Conservation (phyloP, 30 jellyfish, hydroid and myxozoan species). For the Hydra vulgaris region DNA sequence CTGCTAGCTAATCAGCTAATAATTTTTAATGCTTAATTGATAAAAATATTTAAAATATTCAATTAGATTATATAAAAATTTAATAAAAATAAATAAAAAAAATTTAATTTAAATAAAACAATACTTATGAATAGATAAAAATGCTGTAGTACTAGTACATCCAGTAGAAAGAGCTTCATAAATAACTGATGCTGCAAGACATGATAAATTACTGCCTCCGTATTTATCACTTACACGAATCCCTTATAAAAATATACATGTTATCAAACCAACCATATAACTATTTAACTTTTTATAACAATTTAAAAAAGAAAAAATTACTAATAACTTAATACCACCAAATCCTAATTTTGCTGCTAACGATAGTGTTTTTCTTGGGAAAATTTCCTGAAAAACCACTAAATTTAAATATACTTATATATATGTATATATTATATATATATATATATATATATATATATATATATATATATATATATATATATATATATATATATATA, state of each 20-base stretch:
- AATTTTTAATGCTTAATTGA: no score
- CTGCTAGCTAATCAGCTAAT: no score
- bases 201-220: conserved; percentile 67
- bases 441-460: no score
- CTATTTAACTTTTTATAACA: background rate
- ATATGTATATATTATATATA: no score
- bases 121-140: conserved; percentile 71
- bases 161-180: conserved; percentile 89
- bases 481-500: no score
- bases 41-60: no score
- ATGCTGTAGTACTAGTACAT: conserved; percentile 87
- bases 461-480: no score
- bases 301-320: background rate
- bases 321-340: conserved; percentile 36
- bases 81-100: no score
- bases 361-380: conserved; percentile 54
- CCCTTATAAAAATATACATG: conserved; percentile 24
- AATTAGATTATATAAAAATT: no score
- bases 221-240: conserved; percentile 68
- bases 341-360: conserved; percentile 53
- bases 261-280: no score
- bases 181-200: conserved; percentile 77
- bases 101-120: no score
- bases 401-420: no score
- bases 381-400: conserved; percentile 38